Evolutionary conservation across 1,140 invertebrate species (phyloP), one percentile per base, ranked within the genome.

Genomic region (Steinernema khuongi): DNA sequence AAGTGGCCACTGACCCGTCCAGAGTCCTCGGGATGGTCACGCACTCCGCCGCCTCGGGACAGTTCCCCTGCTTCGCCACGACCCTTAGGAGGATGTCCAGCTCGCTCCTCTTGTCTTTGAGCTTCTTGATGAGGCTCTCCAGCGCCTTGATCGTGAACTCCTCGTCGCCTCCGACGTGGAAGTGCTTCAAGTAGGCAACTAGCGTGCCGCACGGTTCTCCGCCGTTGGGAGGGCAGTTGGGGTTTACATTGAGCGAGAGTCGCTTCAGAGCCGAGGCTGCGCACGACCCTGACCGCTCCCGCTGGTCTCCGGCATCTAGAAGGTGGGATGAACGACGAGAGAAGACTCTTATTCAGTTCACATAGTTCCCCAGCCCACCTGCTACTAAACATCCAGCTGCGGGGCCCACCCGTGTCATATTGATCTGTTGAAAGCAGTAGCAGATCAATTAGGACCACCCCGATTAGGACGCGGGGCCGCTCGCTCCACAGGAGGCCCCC

Each of bases 11-110:
- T n/a, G n/a, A n/a, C n/a, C 95, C 96, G 89, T 99, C 96, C 28
- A 99, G 87, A n/a, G 96, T 99, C 79, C 96, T 89, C 83, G 97
- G 96, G 83, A 99, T 99, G 4, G 96, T 99, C 17, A 99, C 95
- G 89, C 96, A 99, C 89, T 97, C 97, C 81, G 93, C 96, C 0
- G 93, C 94, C 87, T 96, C 93, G 31, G 93, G 92, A 30, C 96
- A 96, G 88, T 95, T 96, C 26, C 94, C 50, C 14, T 22, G 50
- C 50, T 60, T 97, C 18, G 94, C 97, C 43, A 99, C 96, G 19
- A 94, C 94, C 19, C 93, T 95, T 80, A 99, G 98, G 30, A 99
- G 88, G 79, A 93, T 94, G 86, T 99, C 96, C 78, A 99, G 86
- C 88, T 99, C 96, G 88, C 98, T 95, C 75, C 94, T 88, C 86